phyloP scores from a whole-genome alignment of 2,797 vertebrate genomes.

The Saxicola maurus region DNA sequence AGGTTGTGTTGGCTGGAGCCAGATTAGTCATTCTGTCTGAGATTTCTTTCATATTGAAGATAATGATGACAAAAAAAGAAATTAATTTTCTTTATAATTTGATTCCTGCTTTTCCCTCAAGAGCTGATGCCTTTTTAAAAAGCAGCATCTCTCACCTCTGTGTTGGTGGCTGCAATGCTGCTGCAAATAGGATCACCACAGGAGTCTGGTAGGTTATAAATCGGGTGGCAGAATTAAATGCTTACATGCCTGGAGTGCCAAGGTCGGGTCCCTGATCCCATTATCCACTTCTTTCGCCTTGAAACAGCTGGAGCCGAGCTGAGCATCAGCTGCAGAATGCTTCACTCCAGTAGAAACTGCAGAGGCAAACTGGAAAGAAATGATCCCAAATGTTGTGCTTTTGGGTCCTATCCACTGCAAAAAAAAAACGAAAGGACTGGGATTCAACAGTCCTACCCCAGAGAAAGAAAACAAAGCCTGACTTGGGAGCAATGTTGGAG shows the following conservation, averaged over 20 bases:
- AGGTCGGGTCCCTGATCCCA: conserved; percentile 12
- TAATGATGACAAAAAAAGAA: conserved; percentile 8
- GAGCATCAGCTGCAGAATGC: background rate
- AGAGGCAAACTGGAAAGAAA: background rate
- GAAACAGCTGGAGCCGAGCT: conserved; percentile 31
- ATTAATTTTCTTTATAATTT: conserved; percentile 34
- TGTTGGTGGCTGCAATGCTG: background rate
- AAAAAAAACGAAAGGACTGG: background rate
- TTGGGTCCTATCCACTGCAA: background rate
- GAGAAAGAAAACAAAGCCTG: background rate
- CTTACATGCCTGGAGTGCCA: conserved; percentile 2
- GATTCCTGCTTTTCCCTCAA: background rate
- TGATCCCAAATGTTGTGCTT: background rate
- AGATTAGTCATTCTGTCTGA: background rate
- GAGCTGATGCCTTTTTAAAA: conserved; percentile 6
- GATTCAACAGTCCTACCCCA: background rate
- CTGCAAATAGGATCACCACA: background rate
- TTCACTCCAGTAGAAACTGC: background rate
- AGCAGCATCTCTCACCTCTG: background rate
- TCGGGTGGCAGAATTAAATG: conserved; percentile 37
- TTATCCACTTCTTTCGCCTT: background rate
- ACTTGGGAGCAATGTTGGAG: background rate
- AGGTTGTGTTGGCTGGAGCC: background rate
- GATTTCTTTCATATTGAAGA: conserved; percentile 12
- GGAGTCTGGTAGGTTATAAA: conserved; percentile 21